phyloP scores from a whole-genome alignment of 2,888 invertebrate species.

The Erebia ligea region DNA sequence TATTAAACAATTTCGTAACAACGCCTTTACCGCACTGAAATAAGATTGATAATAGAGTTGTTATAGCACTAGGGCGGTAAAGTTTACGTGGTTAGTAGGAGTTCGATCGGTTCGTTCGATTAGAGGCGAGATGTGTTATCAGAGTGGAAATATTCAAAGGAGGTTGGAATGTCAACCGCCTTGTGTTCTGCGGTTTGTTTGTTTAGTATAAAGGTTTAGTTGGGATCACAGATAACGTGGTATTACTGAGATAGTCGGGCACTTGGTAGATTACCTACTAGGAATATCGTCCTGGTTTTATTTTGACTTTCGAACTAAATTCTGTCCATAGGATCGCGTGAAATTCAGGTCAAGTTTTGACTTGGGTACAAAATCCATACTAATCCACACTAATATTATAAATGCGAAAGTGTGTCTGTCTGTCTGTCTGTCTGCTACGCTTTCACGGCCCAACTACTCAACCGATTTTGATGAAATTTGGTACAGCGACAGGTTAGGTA shows the following conservation, averaged over 20 bases:
- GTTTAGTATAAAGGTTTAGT: too few species aligned
- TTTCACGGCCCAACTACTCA: too few species aligned
- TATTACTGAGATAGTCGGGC: conserved; percentile 15
- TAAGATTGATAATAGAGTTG: conserved; percentile 44
- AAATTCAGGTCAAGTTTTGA: too few species aligned
- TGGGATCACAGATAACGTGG: conserved; percentile 44
- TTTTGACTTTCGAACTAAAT: conserved; percentile 32
- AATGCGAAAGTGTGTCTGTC: too few species aligned
- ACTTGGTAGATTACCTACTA: conserved; percentile 29
- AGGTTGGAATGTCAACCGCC: conserved; percentile 61
- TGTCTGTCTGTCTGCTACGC: too few species aligned
- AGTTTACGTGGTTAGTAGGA: conserved; percentile 41
- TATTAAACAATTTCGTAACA: not conserved
- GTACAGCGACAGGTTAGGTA: too few species aligned
- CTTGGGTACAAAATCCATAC: too few species aligned
- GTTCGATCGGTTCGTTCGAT: conserved; percentile 59
- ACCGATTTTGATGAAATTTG: too few species aligned
- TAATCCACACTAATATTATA: too few species aligned
- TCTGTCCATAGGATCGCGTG: not conserved
- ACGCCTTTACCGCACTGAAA: conserved; percentile 39
- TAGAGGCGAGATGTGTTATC: conserved; percentile 71
- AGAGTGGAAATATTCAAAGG: conserved; percentile 60
- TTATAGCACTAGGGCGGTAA: conserved; percentile 19
- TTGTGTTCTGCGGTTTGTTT: conserved; percentile 49
- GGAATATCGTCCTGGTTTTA: conserved; percentile 29